Percentiles rank a stretch among this genome's conserved stretches.
Evolutionary conservation across 2,888 invertebrate species (phyloP).

Genomic region (Glaucopsyche alexis): DNA sequence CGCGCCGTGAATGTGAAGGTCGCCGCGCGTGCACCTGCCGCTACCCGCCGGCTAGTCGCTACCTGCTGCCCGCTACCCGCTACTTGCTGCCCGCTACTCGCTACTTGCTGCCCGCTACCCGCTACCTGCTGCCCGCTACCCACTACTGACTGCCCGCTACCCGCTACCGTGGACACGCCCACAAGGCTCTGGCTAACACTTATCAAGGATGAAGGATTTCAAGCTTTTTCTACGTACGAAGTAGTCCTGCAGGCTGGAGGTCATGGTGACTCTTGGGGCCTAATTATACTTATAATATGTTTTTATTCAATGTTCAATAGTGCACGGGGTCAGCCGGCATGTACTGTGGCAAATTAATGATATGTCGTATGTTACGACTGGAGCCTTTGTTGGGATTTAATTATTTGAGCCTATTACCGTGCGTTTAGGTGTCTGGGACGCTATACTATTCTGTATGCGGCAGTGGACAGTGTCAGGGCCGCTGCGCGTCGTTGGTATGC

Average conservation of each 20-base stretch:
- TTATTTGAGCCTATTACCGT: too few species aligned
- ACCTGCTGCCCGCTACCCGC: background rate
- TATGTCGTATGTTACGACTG: too few species aligned
- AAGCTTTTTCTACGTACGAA: background rate
- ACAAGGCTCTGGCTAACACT: background rate
- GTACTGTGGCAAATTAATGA: too few species aligned
- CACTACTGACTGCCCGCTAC: too few species aligned
- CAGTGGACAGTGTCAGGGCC: background rate
- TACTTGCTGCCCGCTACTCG: background rate
- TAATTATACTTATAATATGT: too few species aligned
- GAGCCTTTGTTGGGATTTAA: too few species aligned
- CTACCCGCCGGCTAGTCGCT: background rate
- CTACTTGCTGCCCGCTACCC: background rate
- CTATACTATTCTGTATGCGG: background rate
- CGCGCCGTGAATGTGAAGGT: slow-evolving; percentile 16
- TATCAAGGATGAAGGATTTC: background rate
- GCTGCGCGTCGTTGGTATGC: background rate
- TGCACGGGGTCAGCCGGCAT: too few species aligned
- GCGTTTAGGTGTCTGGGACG: too few species aligned
- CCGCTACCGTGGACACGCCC: background rate
- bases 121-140: background rate
- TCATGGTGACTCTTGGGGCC: too few species aligned
- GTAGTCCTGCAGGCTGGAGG: too few species aligned
- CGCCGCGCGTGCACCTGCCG: slow-evolving; percentile 8
- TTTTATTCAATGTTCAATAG: too few species aligned